Percentiles rank a stretch among this genome's conserved stretches.
phyloP scores from a whole-genome alignment of 2,888 invertebrate species.

The Drosophila austrosaltans region DNA sequence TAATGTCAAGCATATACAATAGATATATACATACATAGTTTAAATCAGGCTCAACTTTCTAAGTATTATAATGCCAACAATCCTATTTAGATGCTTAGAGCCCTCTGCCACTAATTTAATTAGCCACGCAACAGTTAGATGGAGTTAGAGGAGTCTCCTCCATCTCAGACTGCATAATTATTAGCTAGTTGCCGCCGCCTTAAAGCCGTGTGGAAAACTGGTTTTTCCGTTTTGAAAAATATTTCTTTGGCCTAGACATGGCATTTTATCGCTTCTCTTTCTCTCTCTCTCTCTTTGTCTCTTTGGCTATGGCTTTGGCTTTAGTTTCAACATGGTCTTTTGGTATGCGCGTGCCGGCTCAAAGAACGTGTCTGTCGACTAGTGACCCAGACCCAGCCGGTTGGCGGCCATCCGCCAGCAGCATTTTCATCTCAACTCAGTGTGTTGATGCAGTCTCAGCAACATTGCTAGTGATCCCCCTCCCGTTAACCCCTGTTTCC shows the following conservation, averaged over 20 bases:
- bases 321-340: constrained; percentile 5
- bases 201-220: constrained; percentile 56
- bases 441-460: constrained; percentile 42
- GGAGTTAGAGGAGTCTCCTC: constrained; percentile 7
- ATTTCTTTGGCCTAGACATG: constrained; percentile 31
- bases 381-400: constrained; percentile 69
- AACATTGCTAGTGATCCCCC: constrained; percentile 22
- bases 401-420: constrained; percentile 31
- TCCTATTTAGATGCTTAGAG: constrained; percentile 40
- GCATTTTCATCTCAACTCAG: constrained; percentile 11
- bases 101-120: constrained; percentile 69
- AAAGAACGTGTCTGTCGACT: constrained; percentile 69
- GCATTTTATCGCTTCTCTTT: constrained; percentile 33
- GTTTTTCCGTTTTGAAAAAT: constrained; percentile 62
- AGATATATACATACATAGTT: not conserved
- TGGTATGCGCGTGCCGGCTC: constrained; percentile 73
- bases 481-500: no score
- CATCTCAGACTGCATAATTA: constrained; percentile 49
- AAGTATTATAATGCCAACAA: constrained; percentile 50
- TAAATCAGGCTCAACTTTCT: constrained; percentile 55
- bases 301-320: constrained; percentile 33
- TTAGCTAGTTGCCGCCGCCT: constrained; percentile 43
- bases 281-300: not conserved
- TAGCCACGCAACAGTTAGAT: constrained; percentile 62
- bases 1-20: not conserved